phyloP scores from a whole-genome alignment of 23 tunicate species.

The Ciona savignyi region DNA sequence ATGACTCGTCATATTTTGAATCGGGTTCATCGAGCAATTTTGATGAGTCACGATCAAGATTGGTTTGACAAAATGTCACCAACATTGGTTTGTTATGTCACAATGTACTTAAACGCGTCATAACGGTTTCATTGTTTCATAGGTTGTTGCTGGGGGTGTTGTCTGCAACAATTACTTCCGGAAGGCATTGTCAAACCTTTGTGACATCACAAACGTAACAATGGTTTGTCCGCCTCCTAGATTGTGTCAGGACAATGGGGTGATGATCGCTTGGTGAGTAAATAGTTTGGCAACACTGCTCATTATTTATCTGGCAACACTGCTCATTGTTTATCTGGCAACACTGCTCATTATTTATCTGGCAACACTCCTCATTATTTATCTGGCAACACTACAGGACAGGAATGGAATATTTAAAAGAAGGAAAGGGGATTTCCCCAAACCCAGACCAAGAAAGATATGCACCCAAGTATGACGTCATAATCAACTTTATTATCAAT shows the following conservation, averaged over 20 bases:
- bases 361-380: neutral
- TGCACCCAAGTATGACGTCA: conserved; percentile 33
- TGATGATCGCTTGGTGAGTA: conserved; percentile 84
- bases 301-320: neutral
- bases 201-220: conserved; percentile 13
- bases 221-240: conserved; percentile 46
- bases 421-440: conserved; percentile 34
- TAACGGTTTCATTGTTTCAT: neutral
- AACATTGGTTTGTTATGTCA: conserved; percentile 14
- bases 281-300: neutral
- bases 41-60: conserved; percentile 31
- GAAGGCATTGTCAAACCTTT: conserved; percentile 26
- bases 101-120: neutral
- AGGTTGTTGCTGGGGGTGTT: conserved; percentile 93
- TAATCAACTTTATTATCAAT: too few relatives aligned
- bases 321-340: neutral
- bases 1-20: conserved; percentile 27
- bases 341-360: neutral
- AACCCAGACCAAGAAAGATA: conserved; percentile 39
- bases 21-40: conserved; percentile 42
- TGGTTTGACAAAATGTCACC: neutral
- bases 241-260: conserved; percentile 80
- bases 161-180: conserved; percentile 50
- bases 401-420: conserved; percentile 70
- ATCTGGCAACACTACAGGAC: conserved; percentile 35